Evolutionary conservation across 2,113 vertebrate genomes (phyloP).

Genomic region (Psettodes erumei): DNA sequence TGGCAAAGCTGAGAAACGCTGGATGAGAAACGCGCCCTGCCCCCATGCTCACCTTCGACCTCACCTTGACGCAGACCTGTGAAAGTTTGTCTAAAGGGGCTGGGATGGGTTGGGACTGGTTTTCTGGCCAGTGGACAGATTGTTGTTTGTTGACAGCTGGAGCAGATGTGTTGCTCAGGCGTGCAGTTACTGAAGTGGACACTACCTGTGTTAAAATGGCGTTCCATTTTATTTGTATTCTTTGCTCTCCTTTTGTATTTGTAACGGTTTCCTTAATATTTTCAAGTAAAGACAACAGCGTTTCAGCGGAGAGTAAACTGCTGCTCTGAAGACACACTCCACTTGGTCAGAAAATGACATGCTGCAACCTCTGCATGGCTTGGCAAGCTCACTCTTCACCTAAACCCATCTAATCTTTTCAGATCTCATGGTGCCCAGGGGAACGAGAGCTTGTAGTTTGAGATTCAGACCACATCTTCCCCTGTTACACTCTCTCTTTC

Average conservation of each 20-base stretch:
- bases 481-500: conserved; percentile 57
- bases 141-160: conserved; percentile 5
- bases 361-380: conserved; percentile 37
- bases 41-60: conserved; percentile 18
- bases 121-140: conserved; percentile 1
- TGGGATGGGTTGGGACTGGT: not conserved
- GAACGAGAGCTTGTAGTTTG: conserved; percentile 45
- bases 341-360: conserved; percentile 19
- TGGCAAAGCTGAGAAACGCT: no score
- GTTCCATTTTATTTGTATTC: not conserved
- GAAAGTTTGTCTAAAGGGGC: conserved; percentile 16
- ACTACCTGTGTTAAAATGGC: not conserved
- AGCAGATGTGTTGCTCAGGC: conserved; percentile 3
- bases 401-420: conserved; percentile 64
- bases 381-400: conserved; percentile 23
- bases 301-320: not conserved
- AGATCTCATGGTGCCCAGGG: conserved; percentile 45
- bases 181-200: not conserved
- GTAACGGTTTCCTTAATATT: not conserved
- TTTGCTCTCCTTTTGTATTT: not conserved
- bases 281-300: not conserved
- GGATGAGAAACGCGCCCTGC: not conserved
- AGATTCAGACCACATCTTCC: conserved; percentile 63
- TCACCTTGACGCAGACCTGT: conserved; percentile 13
- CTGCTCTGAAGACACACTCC: not conserved